Conservation (phyloP, 2,113 vertebrate genomes). For the Semicossyphus pulcher region DNA sequence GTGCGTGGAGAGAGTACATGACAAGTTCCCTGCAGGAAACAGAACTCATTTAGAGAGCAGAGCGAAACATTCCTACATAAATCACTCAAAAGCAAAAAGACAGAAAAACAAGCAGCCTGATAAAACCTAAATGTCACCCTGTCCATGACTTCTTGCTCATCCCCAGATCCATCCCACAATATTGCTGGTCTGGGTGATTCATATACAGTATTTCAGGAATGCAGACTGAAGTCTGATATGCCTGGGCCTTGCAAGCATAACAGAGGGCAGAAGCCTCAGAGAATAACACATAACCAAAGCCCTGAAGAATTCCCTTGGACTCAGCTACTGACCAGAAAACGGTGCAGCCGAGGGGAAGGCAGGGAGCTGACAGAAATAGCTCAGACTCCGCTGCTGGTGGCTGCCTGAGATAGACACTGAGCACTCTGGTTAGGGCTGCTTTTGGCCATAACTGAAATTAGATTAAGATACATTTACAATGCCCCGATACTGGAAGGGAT, state of each 20-base stretch:
- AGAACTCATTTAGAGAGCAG: constrained; percentile 14
- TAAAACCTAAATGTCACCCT: constrained; percentile 31
- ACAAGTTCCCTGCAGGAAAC: constrained; percentile 16
- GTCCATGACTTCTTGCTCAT: constrained; percentile 53
- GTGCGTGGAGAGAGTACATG: too few relatives aligned
- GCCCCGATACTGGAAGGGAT: neutral
- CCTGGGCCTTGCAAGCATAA: constrained; percentile 61
- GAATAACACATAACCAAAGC: constrained; percentile 74
- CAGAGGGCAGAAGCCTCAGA: constrained; percentile 77
- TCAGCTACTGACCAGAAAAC: constrained; percentile 66
- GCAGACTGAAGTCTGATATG: constrained; percentile 74
- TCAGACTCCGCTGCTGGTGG: constrained; percentile 33
- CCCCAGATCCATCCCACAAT: constrained; percentile 52
- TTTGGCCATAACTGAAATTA: constrained; percentile 31
- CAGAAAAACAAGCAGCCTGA: constrained; percentile 33
- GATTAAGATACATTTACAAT: constrained; percentile 26
- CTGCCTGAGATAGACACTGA: constrained; percentile 48
- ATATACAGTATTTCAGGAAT: constrained; percentile 77
- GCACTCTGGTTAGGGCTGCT: constrained; percentile 50
- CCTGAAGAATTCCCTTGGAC: constrained; percentile 76
- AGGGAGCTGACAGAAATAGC: constrained; percentile 71
- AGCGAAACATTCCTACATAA: constrained; percentile 32
- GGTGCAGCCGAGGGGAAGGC: constrained; percentile 54
- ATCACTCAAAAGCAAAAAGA: constrained; percentile 33
- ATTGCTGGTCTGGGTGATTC: constrained; percentile 51